Evolutionary conservation across 92 coral and sea anemone genomes (phyloP), one percentile per base, ranked within the genome.

Genomic region (Palythoa heliodiscus): DNA sequence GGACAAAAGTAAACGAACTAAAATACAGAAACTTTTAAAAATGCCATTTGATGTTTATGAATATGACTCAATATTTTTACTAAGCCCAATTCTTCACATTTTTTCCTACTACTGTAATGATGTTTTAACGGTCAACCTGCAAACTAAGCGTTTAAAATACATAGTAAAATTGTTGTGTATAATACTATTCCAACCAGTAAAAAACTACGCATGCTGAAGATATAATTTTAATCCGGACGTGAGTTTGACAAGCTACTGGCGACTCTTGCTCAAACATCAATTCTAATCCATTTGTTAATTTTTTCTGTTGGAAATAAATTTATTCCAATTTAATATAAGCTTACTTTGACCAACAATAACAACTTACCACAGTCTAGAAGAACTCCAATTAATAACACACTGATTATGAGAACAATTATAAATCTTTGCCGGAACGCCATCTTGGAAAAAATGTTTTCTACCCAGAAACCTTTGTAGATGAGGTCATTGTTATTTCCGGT

Each of bases 401-500:
- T 68, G 57, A 29, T 29, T 29, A 29, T 1, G 35, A 80, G 64
- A n/a, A 80, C 61, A 75, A 52, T 5, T 9, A 35, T 17, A n/a
- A 63, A 17, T 40, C 19, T 83, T 69, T 73, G 84, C 82, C 85
- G 60, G 75, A 84, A 29, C 92, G 92, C 92, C 92, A 89, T 89
- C 16, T 86, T 88, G 87, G 83, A 89, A 24, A 37, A 39, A 73
- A 38, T 60, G 1, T 83, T 20, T 23, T 52, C 7, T 74, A 76
- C 88, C 91, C 91, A 83, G 75, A 83, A 84, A 50, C 70, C 91
- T 68, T 83, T 70, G 88, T 38, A 68, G 50, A 55, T 86, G 82
- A 84, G 93, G 77, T 93, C 96, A 93, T 85, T 58, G 72, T 87
- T 58, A 60, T 88, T 85, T 88, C 88, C 88, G 86, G 91, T 88